Base-by-base conservation (phyloP, 2,113 vertebrate species). In the Pholis gunnellus region DNA sequence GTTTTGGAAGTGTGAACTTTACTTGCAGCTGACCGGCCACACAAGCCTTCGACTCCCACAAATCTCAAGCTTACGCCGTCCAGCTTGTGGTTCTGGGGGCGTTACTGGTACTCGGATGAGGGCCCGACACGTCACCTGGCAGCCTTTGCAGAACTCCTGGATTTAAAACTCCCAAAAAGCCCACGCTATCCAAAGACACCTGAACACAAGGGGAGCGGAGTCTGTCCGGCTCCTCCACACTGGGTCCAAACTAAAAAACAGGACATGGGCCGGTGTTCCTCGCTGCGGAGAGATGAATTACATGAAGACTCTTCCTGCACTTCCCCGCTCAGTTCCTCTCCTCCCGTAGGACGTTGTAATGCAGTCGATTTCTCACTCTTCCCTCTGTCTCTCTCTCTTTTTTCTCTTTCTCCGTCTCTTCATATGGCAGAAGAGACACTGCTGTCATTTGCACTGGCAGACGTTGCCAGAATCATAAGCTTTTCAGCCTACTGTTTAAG, bases 381-480 rank as follows among this genome's bases (percentile, higher is more conserved):
- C 40, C 34, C 10, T 2, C n/a, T 52, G 18, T 72, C 46, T 44
- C 6, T 64, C 10, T 48, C 48, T 46, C 7, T 50, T 15, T 61
- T 34, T 50, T 57, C 0, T 2, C 57, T 67, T 52, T 46, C 27
- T 79, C 48, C 40, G 20, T 75, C 6, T 18, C 50, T 77, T 80
- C 29, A 25, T 17, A 1, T 6, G 68, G 75, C 67, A 72, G 65
- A 75, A 78, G 57, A 82, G 63, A 79, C 75, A 71, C 15, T 0
- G 80, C 78, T 78, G 66, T 75, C 46, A 52, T 95, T 94, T 95
- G 90, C 91, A 84, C 95, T 92, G 72, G 81, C 78, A 82, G 93
- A 95, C 85, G 91, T 93, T 88, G 88, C 94, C 66, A 91, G 82
- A 91, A 87, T 92, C 88, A 86, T 87, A 93, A 91, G 83, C 94